Evolutionary conservation across 2,113 vertebrate species (phyloP).

Genomic region (Nerophis ophidion): DNA sequence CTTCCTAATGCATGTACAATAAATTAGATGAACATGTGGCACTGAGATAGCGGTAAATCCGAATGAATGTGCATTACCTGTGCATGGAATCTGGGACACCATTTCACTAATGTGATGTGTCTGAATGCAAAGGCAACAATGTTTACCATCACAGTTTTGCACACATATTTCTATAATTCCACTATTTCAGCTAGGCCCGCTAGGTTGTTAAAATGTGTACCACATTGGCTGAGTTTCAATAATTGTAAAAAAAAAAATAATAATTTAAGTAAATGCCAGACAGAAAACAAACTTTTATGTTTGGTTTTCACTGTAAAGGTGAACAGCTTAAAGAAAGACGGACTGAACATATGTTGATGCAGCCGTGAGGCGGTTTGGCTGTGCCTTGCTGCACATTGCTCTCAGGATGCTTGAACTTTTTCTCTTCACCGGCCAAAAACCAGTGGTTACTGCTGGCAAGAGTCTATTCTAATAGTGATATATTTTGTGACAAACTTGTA

Average conservation of each 20-base stretch:
- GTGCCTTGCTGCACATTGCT: conserved; percentile 59
- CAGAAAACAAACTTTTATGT: conserved; percentile 32
- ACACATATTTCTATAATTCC: conserved; percentile 23
- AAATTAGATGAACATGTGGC: not conserved
- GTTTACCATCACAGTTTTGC: conserved; percentile 34
- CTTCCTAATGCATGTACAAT: not conserved
- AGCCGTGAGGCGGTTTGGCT: conserved; percentile 34
- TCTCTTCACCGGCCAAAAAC: conserved; percentile 41
- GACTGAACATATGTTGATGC: not conserved
- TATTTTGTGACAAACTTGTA: conserved; percentile 53
- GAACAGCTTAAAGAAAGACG: conserved; percentile 22
- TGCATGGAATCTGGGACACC: conserved; percentile 30
- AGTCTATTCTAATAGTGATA: conserved; percentile 35
- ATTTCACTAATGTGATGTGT: conserved; percentile 2
- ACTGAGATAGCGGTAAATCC: not conserved
- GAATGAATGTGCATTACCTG: conserved; percentile 16
- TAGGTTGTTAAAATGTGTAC: conserved; percentile 19
- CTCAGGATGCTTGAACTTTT: conserved; percentile 64
- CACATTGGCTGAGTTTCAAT: conserved; percentile 7
- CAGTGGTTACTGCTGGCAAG: conserved; percentile 36
- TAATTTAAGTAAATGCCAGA: conserved; percentile 26
- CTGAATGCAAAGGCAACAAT: conserved; percentile 3
- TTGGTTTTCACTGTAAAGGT: conserved; percentile 34
- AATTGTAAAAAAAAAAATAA: conserved; percentile 13
- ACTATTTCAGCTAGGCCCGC: conserved; percentile 11